Evolutionary conservation across 2,888 invertebrate species (phyloP), one percentile per base, ranked within the genome.

Genomic region (Incurvaria masculella): DNA sequence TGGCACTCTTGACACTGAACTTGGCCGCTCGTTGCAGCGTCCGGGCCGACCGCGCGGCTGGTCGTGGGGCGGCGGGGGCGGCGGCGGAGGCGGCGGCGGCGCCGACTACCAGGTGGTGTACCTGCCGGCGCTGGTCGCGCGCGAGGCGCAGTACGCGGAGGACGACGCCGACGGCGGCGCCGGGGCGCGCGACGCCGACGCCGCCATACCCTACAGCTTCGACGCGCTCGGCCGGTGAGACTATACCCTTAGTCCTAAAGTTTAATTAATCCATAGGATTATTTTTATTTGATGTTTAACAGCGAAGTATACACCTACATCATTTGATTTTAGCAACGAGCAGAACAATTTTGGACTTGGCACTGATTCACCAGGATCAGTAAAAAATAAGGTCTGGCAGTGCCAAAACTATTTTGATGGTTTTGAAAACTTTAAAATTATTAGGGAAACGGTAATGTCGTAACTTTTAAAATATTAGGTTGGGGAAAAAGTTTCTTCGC

Each of bases 31-130:
- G n/a, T 10, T 10, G 33, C 33, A 33, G 33, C 8, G 33, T 4
- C 63, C 59, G 64, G 64, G 52, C 56, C 54, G 46, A 52, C 48
- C 19, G 44, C 46, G 43, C 45, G 42, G 48, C 44, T 38, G 42
- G 33, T 26, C 69, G 66, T 53, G 65, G 64, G 8, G 57, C 53
- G 40, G 59, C 61, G 51, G 59, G 52, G 49, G 57, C 67, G 51
- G 57, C 81, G 50, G 71, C 78, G 18, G 63, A 70, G 21, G 76
- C 72, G 54, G 73, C 79, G 8, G 72, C 72, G 57, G 33, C 6
- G 70, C 66, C 0, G 83, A 85, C 45, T 82, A 83, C 56, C 84
- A 86, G 62, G 72, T 86, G 45, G 81, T 86, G 53, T 81, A 81
- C 61, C 67, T 86, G 51, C 83, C 84, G 5, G 73, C 79, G 17